These are phyloP conservation scores for Mesocricetus auratus DNA, from an alignment of 2,113 vertebrate species.

Conservation along the genomic window DNA sequence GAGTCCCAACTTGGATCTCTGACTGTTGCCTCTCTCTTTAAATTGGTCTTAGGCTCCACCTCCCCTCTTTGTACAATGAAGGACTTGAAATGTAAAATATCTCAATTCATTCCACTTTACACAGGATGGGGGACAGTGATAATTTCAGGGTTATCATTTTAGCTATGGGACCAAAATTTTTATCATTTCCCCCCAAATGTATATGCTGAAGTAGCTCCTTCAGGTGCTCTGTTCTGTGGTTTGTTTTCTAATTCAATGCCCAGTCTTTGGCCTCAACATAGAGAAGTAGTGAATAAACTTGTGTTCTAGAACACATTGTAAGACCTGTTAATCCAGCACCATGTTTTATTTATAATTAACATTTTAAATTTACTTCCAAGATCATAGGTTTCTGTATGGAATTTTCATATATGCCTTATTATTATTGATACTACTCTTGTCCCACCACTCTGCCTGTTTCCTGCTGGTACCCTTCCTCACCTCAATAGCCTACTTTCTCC, in stretches of 20 bases:
- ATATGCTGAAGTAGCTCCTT: background rate
- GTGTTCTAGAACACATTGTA: background rate
- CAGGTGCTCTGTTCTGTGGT: background rate
- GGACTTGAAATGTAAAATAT: background rate
- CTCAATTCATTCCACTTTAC: slow-evolving; percentile 4
- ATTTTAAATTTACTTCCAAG: background rate
- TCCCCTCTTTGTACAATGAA: background rate
- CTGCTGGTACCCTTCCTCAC: background rate
- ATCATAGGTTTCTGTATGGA: background rate
- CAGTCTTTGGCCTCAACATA: background rate
- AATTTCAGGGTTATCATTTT: background rate
- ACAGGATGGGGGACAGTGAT: background rate
- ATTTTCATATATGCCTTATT: background rate
- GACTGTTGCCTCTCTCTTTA: background rate
- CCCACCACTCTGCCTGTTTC: background rate
- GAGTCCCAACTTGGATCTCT: background rate
- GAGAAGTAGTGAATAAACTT: background rate
- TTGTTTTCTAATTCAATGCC: background rate
- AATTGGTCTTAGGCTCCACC: background rate
- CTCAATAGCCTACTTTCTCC: no score
- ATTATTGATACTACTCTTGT: background rate
- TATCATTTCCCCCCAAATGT: background rate
- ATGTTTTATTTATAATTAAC: background rate
- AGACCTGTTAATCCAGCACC: background rate
- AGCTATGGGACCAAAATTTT: background rate